Evolutionary conservation across 2,113 vertebrate species (phyloP).

Genomic region (Sterrhoptilus dennistouni): DNA sequence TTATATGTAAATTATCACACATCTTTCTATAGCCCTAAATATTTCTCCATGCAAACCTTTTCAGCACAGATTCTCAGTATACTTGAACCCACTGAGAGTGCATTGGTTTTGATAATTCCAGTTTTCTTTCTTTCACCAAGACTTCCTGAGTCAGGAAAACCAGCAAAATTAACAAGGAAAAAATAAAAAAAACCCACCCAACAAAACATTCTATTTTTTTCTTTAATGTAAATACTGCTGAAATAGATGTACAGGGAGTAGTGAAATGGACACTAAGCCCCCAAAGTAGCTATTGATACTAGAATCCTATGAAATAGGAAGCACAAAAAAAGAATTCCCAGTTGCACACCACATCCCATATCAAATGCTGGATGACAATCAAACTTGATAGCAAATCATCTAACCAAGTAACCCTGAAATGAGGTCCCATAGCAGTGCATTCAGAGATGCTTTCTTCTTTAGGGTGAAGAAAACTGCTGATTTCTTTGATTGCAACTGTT

Average conservation of each 20-base stretch:
- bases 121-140: background rate
- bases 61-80: background rate
- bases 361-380: background rate
- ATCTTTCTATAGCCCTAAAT: background rate
- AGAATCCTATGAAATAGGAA: background rate
- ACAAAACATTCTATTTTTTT: background rate
- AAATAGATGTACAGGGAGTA: background rate
- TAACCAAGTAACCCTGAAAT: background rate
- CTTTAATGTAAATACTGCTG: background rate
- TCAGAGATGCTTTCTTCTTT: background rate
- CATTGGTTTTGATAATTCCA: background rate
- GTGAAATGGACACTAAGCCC: background rate
- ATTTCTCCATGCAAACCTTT: background rate
- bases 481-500: background rate
- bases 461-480: background rate
- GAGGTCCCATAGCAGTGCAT: background rate
- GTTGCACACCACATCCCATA: background rate
- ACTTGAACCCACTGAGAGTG: background rate
- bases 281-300: background rate
- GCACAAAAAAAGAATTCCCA: background rate
- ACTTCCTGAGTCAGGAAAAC: background rate
- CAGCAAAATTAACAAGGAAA: background rate
- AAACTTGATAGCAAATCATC: background rate
- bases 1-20: constrained; percentile 28
- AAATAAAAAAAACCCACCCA: background rate